Evolutionary conservation across 2,888 invertebrate species (phyloP), one percentile per base, ranked within the genome.

Genomic region (Lithophane socia): DNA sequence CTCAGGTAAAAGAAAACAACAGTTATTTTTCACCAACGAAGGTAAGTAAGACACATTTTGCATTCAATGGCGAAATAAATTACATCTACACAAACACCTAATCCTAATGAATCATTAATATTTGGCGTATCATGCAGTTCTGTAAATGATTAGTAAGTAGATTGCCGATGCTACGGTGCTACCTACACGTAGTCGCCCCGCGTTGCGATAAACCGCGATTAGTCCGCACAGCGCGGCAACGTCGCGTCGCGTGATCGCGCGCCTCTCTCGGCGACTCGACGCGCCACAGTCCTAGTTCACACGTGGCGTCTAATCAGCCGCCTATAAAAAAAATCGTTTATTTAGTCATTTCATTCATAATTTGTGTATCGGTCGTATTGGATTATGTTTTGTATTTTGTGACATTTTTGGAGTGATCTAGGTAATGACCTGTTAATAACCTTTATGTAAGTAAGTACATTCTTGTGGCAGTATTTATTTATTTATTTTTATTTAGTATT

Each of bases 211-310:
- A 71, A 58, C 72, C 79, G 79, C 81, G 80, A 69, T 68, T 66
- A 42, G 68, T 37, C 70, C 37, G 42, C 75, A 80, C 79, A 76
- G 66, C 85, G 85, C 86, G 90, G 89, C 90, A 90, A 87, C 90
- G 88, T 88, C 88, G 90, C 90, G 76, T 81, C 79, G 79, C 79
- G 81, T 77, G 80, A 75, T 89, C 87, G 81, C 83, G 80, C 83
- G 85, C 78, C 67, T 65, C 65, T 68, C 70, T 78, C 65, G 60
- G 54, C 79, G 56, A 37, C 70, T 79, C 65, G 54, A 67, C 80
- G 75, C 81, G 80, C 42, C 56, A 67, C 42, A 69, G 75, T 18
- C 24, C 64, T n/a, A 10, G 12, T 58, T 7, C 68, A 82, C 47
- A 84, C 58, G n/a, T 21, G 42, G 60, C 83, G 68, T 47, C 12